Evolutionary conservation across 2,113 vertebrate genomes (phyloP), one percentile per base, ranked within the genome.

Genomic region (Tachycineta bicolor): DNA sequence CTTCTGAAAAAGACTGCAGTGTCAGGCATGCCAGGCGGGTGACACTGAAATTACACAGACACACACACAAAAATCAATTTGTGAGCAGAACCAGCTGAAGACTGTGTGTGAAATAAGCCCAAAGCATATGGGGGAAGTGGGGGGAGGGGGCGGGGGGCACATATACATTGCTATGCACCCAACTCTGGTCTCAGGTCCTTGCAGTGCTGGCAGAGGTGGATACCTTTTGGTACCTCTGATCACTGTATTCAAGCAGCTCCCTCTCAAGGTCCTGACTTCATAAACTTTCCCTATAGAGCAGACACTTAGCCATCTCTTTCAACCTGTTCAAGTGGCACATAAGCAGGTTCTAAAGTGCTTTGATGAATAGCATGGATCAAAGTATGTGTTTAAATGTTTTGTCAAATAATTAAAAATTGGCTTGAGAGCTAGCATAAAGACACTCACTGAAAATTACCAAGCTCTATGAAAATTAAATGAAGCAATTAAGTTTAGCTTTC

Each of bases 391-490:
- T 86, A 93, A 96, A 87, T 83, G 56, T 85, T 93, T 93, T 68
- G 31, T 76, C 94, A 93, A 96, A 96, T 90, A 94, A 95, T 90
- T 96, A 92, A 96, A 95, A 95, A 83, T 77, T 87, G 92, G 60
- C 76, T 92, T 86, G 76, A 93, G 83, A 84, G 52, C 64, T 46
- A 47, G 49, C 68, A 89, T 81, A 82, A 92, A 96, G 65, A 33
- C 58, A 92, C 71, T 95, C 75, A 63, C 41, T 86, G 80, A 94
- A 95, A 94, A 96, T 89, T 75, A 92, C 41, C 16, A 23, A 89
- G 73, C 58, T 82, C 83, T 81, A 75, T 92, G 56, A 90, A 95
- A 97, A 93, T 74, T 67, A 86, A 94, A 93, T 77, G 56, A 90
- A 81, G 71, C 79, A 86, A 92, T 93, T 77, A 74, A 78, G 37